Percentiles rank a stretch among this genome's conserved stretches.
Conservation (phyloP, 2,888 invertebrate genomes). For the Volucella bombylans region DNA sequence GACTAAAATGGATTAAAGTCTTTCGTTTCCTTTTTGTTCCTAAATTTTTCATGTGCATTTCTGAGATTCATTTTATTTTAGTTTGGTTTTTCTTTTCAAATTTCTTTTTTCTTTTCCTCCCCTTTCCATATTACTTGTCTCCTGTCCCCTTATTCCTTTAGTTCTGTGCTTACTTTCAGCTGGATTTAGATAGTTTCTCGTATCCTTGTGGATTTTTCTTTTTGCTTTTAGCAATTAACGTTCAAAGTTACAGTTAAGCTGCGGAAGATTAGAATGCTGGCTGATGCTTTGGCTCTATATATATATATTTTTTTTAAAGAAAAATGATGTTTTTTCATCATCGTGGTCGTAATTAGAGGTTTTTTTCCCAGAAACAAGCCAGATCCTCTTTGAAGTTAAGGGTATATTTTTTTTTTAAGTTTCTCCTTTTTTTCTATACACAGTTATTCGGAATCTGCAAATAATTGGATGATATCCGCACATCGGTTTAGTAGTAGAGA, state of each 20-base stretch:
- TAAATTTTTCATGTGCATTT: slow-evolving; percentile 19
- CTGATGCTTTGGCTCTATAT: slow-evolving; percentile 4
- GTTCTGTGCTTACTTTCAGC: slow-evolving; percentile 11
- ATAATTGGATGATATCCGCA: slow-evolving; percentile 6
- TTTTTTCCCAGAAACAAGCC: not conserved
- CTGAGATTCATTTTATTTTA: slow-evolving; percentile 30
- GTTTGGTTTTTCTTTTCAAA: slow-evolving; percentile 1
- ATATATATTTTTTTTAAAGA: not conserved
- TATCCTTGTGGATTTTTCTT: slow-evolving; percentile 1
- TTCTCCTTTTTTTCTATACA: not conserved
- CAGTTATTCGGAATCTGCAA: slow-evolving; percentile 9
- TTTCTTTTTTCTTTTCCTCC: not conserved
- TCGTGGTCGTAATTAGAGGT: slow-evolving; percentile 17
- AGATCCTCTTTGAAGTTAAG: slow-evolving; percentile 1
- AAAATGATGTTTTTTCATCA: not conserved
- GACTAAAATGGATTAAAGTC: slow-evolving; percentile 43
- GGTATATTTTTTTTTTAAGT: not conserved
- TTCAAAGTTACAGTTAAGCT: slow-evolving; percentile 43
- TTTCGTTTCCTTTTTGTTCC: not conserved
- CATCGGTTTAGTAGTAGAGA: not conserved
- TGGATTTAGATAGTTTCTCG: slow-evolving; percentile 14
- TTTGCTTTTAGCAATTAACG: slow-evolving; percentile 48
- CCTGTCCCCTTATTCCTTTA: not conserved
- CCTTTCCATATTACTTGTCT: not conserved
- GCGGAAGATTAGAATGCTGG: slow-evolving; percentile 27